A percentile compares a stretch with the other conserved stretches of the same genome.
These are phyloP conservation scores for Gallinago undulata DNA, from an alignment of 2,113 vertebrate genomes.

Conservation along the genomic window DNA sequence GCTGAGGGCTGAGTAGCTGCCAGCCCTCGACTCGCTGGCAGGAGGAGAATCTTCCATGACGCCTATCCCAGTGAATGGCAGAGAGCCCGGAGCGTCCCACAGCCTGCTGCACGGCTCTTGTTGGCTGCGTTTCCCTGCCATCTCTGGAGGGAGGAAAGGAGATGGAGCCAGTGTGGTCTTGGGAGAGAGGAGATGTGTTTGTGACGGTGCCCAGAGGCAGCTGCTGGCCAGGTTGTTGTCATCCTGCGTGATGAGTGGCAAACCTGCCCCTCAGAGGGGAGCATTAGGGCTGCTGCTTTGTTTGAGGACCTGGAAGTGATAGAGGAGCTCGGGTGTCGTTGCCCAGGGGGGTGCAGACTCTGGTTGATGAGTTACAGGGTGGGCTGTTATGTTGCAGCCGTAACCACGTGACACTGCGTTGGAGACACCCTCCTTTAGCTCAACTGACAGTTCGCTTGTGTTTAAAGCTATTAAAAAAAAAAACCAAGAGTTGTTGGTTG, in stretches of 20 bases:
- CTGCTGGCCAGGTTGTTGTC: background rate
- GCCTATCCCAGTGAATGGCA: slow-evolving; percentile 8
- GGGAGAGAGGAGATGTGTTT: background rate
- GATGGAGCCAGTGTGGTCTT: accelerated
- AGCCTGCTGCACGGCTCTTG: background rate
- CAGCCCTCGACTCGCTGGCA: slow-evolving; percentile 2
- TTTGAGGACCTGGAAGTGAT: background rate
- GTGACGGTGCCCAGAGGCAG: background rate
- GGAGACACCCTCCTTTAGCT: background rate
- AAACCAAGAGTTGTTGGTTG: background rate
- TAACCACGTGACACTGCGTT: background rate
- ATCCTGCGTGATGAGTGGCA: background rate
- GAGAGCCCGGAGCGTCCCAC: slow-evolving; percentile 21
- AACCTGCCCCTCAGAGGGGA: background rate
- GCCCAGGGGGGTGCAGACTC: background rate
- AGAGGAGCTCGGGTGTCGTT: background rate
- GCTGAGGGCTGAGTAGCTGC: slow-evolving; percentile 38
- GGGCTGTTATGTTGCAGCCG: background rate
- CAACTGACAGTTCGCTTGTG: background rate
- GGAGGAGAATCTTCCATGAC: slow-evolving; percentile 38
- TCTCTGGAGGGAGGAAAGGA: background rate
- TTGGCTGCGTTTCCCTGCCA: background rate
- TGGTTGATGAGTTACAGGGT: background rate
- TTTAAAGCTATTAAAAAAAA: background rate
- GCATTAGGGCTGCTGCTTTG: accelerated